Percentiles rank a stretch among this genome's conserved stretches.
Evolutionary conservation across 2,888 invertebrate species (phyloP).

Genomic region (Cetonia aurata): DNA sequence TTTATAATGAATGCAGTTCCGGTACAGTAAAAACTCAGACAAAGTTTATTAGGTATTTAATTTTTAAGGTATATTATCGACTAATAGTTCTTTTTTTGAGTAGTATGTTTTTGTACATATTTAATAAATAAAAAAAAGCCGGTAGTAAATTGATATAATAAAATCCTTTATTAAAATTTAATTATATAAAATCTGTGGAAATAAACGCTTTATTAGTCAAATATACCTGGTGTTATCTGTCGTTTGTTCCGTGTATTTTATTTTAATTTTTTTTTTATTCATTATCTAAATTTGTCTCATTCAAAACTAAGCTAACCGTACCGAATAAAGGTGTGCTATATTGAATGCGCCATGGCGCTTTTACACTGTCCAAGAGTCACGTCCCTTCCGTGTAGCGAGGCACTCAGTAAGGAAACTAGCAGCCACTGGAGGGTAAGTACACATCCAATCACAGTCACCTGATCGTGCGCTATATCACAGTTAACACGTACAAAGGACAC

Average conservation of each 20-base stretch:
- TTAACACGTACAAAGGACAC: constrained; percentile 63
- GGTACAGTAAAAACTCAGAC: constrained; percentile 55
- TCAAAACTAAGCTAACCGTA: constrained; percentile 63
- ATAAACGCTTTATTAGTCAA: constrained; percentile 43
- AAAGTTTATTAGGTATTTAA: too few species aligned
- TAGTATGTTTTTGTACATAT: too few species aligned
- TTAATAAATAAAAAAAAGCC: constrained; percentile 4
- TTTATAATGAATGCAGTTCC: constrained; percentile 63
- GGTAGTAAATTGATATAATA: neutral
- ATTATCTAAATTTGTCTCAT: constrained; percentile 24
- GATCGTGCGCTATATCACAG: constrained; percentile 68
- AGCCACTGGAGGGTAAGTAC: constrained; percentile 67
- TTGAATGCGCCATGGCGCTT: constrained; percentile 54
- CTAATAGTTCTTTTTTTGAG: constrained; percentile 54
- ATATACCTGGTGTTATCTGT: constrained; percentile 40
- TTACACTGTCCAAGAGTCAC: constrained; percentile 63
- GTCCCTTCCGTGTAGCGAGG: constrained; percentile 67
- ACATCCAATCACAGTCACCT: constrained; percentile 66
- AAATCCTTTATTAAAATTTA: too few species aligned
- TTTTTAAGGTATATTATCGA: constrained; percentile 48
- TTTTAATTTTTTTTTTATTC: constrained; percentile 28
- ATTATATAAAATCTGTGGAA: too few species aligned
- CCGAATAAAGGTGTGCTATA: constrained; percentile 58
- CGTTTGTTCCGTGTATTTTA: constrained; percentile 31
- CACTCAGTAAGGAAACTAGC: constrained; percentile 67